Evolutionary conservation across 2,797 vertebrate species (phyloP).

Genomic region (Argentina silus): DNA sequence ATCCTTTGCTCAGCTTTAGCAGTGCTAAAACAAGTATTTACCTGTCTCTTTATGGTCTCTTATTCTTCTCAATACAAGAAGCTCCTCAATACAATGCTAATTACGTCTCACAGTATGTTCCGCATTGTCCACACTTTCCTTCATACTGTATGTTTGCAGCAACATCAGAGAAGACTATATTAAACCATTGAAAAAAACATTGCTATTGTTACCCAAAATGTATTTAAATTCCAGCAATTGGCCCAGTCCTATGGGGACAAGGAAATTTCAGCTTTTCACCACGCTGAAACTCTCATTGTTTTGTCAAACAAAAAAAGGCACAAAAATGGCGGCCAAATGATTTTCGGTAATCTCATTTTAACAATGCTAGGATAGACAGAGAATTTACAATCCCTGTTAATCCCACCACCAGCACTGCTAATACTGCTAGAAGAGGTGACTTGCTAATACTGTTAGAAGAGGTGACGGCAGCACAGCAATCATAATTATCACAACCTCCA

Average conservation of each 20-base stretch:
- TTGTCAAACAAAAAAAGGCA: constrained; percentile 6
- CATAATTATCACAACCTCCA: not conserved
- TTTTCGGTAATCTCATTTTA: constrained; percentile 11
- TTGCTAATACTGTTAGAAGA: not conserved
- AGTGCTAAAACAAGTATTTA: not conserved
- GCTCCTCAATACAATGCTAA: not conserved
- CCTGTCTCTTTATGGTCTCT: not conserved
- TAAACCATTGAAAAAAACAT: not conserved
- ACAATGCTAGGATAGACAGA: not conserved
- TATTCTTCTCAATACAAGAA: not conserved
- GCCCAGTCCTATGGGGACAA: not conserved
- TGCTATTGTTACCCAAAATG: not conserved
- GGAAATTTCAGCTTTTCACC: not conserved
- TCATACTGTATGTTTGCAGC: no score
- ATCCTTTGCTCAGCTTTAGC: not conserved
- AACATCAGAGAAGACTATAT: no score
- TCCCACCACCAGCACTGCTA: not conserved
- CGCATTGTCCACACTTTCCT: no score
- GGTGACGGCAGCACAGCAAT: not conserved
- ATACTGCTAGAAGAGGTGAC: not conserved
- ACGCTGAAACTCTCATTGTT: not conserved
- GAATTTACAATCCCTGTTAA: constrained; percentile 1
- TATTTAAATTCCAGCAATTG: not conserved
- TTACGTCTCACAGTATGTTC: not conserved
- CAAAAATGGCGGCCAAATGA: not conserved